Base-by-base conservation (phyloP, 2,888 invertebrate species). In the Tridacna gigas region DNA sequence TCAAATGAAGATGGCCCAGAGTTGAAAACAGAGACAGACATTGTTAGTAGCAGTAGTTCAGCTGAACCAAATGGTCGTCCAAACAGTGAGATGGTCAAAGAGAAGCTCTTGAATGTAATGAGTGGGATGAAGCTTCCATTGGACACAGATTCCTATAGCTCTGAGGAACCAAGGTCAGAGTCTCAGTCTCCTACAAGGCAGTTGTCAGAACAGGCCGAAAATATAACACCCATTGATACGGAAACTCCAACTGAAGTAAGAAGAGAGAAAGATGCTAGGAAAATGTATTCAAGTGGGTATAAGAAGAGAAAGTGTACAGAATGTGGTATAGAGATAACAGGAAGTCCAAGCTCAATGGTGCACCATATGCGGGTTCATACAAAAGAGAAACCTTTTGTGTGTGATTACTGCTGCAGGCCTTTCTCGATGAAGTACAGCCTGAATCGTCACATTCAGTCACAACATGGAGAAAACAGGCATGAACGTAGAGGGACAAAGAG, bases 401-500 rank as follows among this genome's bases (percentile, higher is more conserved):
- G 85, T 77, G 82, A 85, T 65, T 85, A 80, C 71, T 85, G 85
- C 61, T 82, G 85, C 47, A 37, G 85, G 45, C 85, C 85, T 0
- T 85, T 85, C 48, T 85, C 85, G 0, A 85, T 85, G 85, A 85
- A 85, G 37, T 85, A 82, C 28, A 82, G 82, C 25, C 75, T 85
- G 18, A 85, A 85, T 74, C 74, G 85, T 18, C 85, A 85, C 45
- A 85, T 85, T 22, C 79, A 79, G 48, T 77, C 82, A 1, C 82
- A 82, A 51, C 85, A 85, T 77, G 85, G 85, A 7, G 85, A 85
- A 66, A 82, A 85, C 74, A 66, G 85, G 25, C 84, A 82, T 69
- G 82, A 77, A 28, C 79, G 74, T 51, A 82, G 74, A 63, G 25
- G n/a, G 22, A 75, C 61, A 5, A 80, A 83, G 48, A 74, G 80